phyloP scores from a whole-genome alignment of 2,797 vertebrate genomes.

The Schizopygopsis pylzovi region DNA sequence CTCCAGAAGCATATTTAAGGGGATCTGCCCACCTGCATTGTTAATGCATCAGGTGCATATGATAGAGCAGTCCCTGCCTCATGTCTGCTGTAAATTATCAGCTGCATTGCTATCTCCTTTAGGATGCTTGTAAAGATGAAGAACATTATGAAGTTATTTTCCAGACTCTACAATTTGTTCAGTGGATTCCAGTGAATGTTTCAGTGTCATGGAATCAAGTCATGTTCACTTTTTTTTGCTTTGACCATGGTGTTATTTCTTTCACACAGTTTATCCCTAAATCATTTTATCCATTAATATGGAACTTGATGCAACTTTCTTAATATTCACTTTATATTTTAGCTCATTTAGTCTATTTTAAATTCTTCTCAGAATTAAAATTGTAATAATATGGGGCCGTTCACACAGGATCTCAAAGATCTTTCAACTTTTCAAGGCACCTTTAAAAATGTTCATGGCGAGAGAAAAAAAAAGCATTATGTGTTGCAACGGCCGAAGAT shows the following conservation, averaged over 20 bases:
- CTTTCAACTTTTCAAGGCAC: neutral
- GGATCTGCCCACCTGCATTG: slow-evolving; percentile 38
- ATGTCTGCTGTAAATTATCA: slow-evolving; percentile 72
- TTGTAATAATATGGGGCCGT: neutral
- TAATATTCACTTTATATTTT: neutral
- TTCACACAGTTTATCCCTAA: neutral
- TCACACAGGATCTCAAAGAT: neutral
- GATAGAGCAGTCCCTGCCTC: slow-evolving; percentile 42
- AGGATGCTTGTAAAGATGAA: slow-evolving; percentile 78
- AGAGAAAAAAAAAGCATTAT: neutral
- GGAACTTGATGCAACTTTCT: neutral
- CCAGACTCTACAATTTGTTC: slow-evolving; percentile 74
- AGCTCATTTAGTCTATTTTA: neutral
- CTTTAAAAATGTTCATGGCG: neutral
- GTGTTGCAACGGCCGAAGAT: neutral
- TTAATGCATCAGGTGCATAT: slow-evolving; percentile 61
- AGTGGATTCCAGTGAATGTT: slow-evolving; percentile 73
- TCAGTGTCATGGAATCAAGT: slow-evolving; percentile 70
- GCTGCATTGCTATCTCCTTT: slow-evolving; percentile 74
- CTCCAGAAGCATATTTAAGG: slow-evolving; percentile 49
- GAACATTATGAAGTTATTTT: slow-evolving; percentile 69
- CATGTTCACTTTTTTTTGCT: slow-evolving; percentile 64
- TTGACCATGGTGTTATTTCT: neutral
- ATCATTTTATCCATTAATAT: neutral
- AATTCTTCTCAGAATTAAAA: neutral